Base-by-base conservation (phyloP, 2,888 invertebrate species). In the Tachina fera region DNA sequence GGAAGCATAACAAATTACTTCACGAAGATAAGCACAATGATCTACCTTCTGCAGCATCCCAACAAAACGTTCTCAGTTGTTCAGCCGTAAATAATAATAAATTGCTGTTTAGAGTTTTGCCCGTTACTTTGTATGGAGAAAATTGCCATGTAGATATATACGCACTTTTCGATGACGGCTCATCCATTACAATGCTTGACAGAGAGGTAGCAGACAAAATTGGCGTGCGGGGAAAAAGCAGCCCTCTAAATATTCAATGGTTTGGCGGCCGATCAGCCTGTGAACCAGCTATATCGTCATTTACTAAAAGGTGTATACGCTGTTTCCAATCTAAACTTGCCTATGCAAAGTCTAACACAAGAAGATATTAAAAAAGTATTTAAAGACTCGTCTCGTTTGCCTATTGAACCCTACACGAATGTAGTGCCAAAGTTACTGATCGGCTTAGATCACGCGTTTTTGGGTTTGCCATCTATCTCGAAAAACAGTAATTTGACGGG, bases 81-180 rank as follows among this genome's bases (percentile, higher is more conserved):
- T 49, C 22, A 22, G 22, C 22, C 43, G 3, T 56, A 1, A 39
- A 19, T 10, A 51, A 49, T 14, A 65, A 63, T 22, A 74, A 53
- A n/a, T 1, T 83, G 60, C 39, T 83, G 11, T 83, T 74, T 60
- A 16, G 74, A 16, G 68, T 83, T 39, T 19, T 83, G 13, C 83
- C 74, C 1, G 70, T 70, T 19, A 74, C 68, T 1, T 5, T 84
- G 11, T 75, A 70, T 65, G 84, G 75, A 1, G 56, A 61, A 74
- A 75, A 80, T 11, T 22, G 70, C 2, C 31, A 31, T 8, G 9
- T 78, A 1, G 61, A 70, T 14, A 78, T 74, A 39, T 78, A 68
- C 53, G 71, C 80, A 1, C 19, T 74, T 41, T 51, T 78, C 31
- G 78, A 78, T 22, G 67, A 83, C 13, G 72, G 83, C 1, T 78